phyloP scores from a whole-genome alignment of 1,140 invertebrate species.

The Drosophila quadrilineata region DNA sequence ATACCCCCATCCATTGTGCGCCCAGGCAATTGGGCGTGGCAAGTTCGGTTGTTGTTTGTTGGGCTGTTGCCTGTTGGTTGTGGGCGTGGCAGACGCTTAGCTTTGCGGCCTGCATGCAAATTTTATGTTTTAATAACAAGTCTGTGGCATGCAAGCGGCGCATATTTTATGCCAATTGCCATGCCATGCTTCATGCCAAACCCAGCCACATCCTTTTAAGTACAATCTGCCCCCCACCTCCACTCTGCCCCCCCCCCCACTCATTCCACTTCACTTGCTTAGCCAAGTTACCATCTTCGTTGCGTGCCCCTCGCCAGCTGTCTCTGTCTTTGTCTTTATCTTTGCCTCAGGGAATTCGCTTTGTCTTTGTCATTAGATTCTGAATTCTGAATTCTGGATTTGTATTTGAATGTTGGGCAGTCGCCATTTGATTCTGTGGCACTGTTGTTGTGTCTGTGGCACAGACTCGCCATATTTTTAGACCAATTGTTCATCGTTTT shows the following conservation, averaged over 20 bases:
- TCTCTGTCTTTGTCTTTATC: not conserved
- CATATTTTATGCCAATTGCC: slow-evolving; percentile 74
- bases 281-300: too few species aligned
- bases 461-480: slow-evolving; percentile 37
- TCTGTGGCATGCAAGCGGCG: slow-evolving; percentile 71
- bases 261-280: not conserved
- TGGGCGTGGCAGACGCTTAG: slow-evolving; percentile 21
- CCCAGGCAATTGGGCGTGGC: slow-evolving; percentile 15
- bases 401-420: not conserved
- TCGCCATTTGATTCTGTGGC: not conserved
- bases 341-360: slow-evolving; percentile 17
- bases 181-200: slow-evolving; percentile 17
- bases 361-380: slow-evolving; percentile 23
- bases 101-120: slow-evolving; percentile 71
- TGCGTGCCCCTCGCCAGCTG: too few species aligned
- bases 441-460: slow-evolving; percentile 1
- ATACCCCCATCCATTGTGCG: too few species aligned
- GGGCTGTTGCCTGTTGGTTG: slow-evolving; percentile 26
- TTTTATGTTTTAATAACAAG: slow-evolving; percentile 79
- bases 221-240: too few species aligned
- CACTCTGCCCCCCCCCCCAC: not conserved
- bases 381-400: too few species aligned
- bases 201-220: not conserved
- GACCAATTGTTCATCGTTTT: slow-evolving; percentile 34
- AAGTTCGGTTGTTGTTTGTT: too few species aligned